phyloP scores from a whole-genome alignment of 2,797 vertebrate genomes.

The Lepus townsendii region DNA sequence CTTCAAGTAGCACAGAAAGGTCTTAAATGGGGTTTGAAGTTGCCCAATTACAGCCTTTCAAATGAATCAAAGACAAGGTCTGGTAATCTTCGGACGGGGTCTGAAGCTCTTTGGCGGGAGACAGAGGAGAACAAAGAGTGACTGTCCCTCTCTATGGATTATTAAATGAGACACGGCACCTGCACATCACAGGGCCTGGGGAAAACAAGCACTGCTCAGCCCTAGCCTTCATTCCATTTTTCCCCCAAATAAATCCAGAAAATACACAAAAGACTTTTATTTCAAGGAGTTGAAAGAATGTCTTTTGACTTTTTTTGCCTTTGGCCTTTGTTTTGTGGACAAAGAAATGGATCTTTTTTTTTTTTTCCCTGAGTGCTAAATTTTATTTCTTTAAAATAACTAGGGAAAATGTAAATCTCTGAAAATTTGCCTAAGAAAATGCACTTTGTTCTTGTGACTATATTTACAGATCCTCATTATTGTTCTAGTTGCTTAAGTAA shows the following conservation, averaged over 20 bases:
- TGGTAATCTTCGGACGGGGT: conserved; percentile 2
- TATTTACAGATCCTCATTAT: neutral
- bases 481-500: conserved; percentile 31
- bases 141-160: conserved; percentile 1
- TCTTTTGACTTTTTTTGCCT: conserved; percentile 37
- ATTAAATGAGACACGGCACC: conserved; percentile 6
- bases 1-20: conserved; percentile 63
- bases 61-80: conserved; percentile 75
- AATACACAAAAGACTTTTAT: conserved; percentile 60
- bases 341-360: conserved; percentile 51
- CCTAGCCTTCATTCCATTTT: neutral
- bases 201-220: conserved; percentile 28
- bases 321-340: conserved; percentile 72
- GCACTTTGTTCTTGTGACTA: conserved; percentile 1
- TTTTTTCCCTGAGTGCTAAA: neutral
- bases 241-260: conserved; percentile 54
- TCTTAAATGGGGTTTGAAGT: conserved; percentile 73
- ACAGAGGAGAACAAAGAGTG: conserved; percentile 61
- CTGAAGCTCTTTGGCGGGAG: neutral
- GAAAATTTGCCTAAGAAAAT: conserved; percentile 34
- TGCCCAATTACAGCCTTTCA: conserved; percentile 74
- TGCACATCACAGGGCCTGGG: neutral
- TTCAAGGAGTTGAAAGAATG: conserved; percentile 68
- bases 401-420: conserved; percentile 48
- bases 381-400: conserved; percentile 57